Percentiles rank a stretch among this genome's conserved stretches.
Evolutionary conservation across 2,888 invertebrate species (phyloP).

Genomic region (Lithosia quadra): DNA sequence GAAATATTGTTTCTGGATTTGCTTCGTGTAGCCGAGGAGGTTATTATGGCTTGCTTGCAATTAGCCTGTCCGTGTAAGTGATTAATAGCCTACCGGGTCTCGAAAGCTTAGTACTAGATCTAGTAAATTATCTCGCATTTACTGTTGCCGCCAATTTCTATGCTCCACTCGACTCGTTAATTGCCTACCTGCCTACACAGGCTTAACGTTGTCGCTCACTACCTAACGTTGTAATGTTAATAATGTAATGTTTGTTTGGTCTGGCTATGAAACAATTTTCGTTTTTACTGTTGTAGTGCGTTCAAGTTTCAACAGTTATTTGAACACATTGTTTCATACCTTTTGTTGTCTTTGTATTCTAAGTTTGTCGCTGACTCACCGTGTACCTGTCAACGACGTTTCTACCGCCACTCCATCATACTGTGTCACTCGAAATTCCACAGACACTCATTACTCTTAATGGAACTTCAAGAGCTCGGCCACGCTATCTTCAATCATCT

Average conservation of each 20-base stretch:
- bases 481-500: constrained; percentile 67
- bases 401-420: constrained; percentile 76
- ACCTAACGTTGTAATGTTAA: too few species aligned
- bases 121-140: constrained; percentile 65
- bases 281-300: constrained; percentile 28
- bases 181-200: constrained; percentile 56
- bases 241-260: constrained; percentile 31
- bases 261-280: constrained; percentile 27
- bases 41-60: constrained; percentile 71
- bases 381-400: constrained; percentile 79
- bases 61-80: constrained; percentile 70
- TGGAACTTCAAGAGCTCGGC: constrained; percentile 72
- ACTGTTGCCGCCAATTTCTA: constrained; percentile 62
- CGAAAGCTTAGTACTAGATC: constrained; percentile 63
- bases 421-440: constrained; percentile 74
- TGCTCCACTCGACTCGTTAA: constrained; percentile 58
- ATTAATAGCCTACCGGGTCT: constrained; percentile 69
- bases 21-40: constrained; percentile 61
- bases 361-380: constrained; percentile 75
- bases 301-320: constrained; percentile 34
- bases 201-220: constrained; percentile 48
- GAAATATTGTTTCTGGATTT: constrained; percentile 67
- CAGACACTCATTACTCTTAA: constrained; percentile 78
- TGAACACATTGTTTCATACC: constrained; percentile 48
- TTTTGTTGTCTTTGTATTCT: constrained; percentile 57